Evolutionary conservation across 2,888 invertebrate genomes (phyloP).

Genomic region (Eilema sororculum): DNA sequence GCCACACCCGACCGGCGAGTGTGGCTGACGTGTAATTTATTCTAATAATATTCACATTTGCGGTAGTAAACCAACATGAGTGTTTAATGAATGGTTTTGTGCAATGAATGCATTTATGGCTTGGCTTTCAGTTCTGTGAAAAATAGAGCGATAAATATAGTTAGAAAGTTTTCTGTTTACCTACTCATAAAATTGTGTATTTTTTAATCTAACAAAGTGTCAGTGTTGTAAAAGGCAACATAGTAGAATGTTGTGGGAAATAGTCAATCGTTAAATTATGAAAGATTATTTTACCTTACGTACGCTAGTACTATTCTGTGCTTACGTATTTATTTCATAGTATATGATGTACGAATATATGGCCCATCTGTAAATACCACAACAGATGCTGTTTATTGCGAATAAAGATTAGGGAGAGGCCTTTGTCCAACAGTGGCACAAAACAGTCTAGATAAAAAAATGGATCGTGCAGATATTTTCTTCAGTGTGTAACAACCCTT

Average conservation of each 20-base stretch:
- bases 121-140: background rate
- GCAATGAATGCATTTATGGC: background rate
- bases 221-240: too few relatives aligned
- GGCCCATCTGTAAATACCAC: too few relatives aligned
- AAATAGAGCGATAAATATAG: background rate
- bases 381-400: too few relatives aligned
- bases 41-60: conserved; percentile 8
- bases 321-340: too few relatives aligned
- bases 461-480: too few relatives aligned
- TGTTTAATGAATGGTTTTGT: conserved; percentile 11
- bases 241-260: background rate
- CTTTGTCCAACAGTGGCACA: background rate
- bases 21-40: background rate
- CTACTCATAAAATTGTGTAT: background rate
- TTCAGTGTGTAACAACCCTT: too few relatives aligned
- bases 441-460: background rate
- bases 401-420: too few relatives aligned
- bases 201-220: too few relatives aligned
- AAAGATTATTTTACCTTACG: too few relatives aligned
- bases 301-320: too few relatives aligned
- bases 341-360: too few relatives aligned
- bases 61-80: conserved; percentile 9
- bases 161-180: background rate
- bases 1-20: background rate
- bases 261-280: background rate